A percentile compares a stretch with the other conserved stretches of the same genome.
Evolutionary conservation across 2,888 invertebrate genomes (phyloP).

Genomic region (Aspidiotus destructor): DNA sequence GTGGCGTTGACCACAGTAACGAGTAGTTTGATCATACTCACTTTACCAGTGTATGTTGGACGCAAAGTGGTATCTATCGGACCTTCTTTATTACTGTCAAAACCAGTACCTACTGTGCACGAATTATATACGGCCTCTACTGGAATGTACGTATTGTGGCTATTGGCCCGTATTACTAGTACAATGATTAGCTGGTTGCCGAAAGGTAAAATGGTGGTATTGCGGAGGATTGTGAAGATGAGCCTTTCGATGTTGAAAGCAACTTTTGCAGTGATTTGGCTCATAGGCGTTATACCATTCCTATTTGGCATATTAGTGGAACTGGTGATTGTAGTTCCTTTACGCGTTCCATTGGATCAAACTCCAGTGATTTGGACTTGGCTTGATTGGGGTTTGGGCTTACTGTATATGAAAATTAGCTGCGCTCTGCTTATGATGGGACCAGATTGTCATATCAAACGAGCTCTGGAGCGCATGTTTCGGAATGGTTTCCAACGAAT

Average conservation of each 20-base stretch:
- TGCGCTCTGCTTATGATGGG: conserved; percentile 97
- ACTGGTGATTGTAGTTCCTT: conserved; percentile 79
- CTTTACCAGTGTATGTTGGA: conserved; percentile 85
- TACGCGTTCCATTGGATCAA: conserved; percentile 83
- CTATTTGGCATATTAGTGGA: conserved; percentile 87
- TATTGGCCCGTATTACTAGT: conserved; percentile 70
- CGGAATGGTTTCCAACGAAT: conserved; percentile 86
- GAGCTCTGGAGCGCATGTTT: conserved; percentile 86
- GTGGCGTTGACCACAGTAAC: conserved; percentile 77
- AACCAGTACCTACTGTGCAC: conserved; percentile 58
- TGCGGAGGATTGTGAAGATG: conserved; percentile 64
- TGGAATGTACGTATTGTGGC: conserved; percentile 91
- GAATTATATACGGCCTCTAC: conserved; percentile 93
- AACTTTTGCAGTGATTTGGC: conserved; percentile 59
- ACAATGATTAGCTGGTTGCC: conserved; percentile 80
- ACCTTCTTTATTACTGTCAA: conserved; percentile 50
- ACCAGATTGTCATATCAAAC: conserved; percentile 86
- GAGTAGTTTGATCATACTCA: conserved; percentile 72
- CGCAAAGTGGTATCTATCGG: conserved; percentile 78
- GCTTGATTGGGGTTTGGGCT: conserved; percentile 96
- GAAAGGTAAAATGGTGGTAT: conserved; percentile 68
- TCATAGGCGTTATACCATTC: conserved; percentile 83
- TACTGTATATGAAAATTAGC: conserved; percentile 93
- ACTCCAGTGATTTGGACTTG: conserved; percentile 79
- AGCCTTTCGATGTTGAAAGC: conserved; percentile 61